Evolutionary conservation across 2,113 vertebrate species (phyloP).

Genomic region (Catharus bicknelli): DNA sequence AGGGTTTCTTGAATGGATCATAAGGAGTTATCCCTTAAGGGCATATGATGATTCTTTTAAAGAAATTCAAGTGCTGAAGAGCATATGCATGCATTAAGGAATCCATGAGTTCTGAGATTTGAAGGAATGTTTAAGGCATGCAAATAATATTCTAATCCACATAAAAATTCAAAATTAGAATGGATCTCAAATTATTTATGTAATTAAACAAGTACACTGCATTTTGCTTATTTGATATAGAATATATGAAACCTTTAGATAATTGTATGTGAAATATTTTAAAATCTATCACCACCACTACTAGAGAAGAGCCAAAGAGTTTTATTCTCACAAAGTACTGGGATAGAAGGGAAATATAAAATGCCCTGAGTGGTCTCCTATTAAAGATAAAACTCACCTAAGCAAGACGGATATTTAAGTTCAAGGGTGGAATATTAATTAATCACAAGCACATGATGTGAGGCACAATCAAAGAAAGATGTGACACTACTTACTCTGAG

Average conservation of each 20-base stretch:
- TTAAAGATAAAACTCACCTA: not conserved
- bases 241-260: not conserved
- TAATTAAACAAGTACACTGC: not conserved
- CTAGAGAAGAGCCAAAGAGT: not conserved
- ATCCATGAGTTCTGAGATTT: not conserved
- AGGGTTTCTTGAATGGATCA: not conserved
- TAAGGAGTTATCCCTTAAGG: not conserved
- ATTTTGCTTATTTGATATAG: not conserved
- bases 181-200: not conserved
- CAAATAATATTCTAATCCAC: not conserved
- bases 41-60: not conserved
- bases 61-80: not conserved
- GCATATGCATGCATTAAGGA: not conserved
- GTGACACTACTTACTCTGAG: slow-evolving; percentile 85
- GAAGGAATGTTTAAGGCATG: not conserved
- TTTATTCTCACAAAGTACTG: not conserved
- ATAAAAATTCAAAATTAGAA: not conserved
- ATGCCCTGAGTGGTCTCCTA: not conserved
- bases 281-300: not conserved
- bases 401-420: not conserved
- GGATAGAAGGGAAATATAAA: not conserved
- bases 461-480: not conserved
- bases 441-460: not conserved
- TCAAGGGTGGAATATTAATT: not conserved
- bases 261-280: not conserved